Base-by-base conservation (phyloP, 1,140 invertebrate genomes). In the Lepeophtheirus salmonis region DNA sequence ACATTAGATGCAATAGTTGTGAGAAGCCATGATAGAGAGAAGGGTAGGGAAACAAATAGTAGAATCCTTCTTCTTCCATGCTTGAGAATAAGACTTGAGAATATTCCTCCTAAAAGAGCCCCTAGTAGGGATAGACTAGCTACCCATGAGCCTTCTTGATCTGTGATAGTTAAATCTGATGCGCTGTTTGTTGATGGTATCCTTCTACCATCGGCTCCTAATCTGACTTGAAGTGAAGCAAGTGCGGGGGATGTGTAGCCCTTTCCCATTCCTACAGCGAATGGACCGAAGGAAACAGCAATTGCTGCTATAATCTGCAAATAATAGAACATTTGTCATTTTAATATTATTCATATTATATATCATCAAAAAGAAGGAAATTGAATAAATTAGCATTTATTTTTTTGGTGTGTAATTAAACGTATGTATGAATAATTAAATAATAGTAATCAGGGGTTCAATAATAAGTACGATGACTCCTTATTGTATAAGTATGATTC, bases 231-330 rank as follows among this genome's bases (percentile, higher is more conserved):
- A 64, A 87, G 78, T 0, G 83, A 86, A n/a, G 82, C 83, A 30
- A 86, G 77, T 2, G 84, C 83, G 14, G 84, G 84, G 13, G 83
- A 85, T 65, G 81, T 84, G 75, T 86, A 86, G 12, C 84, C 84
- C 70, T 86, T 86, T 21, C 83, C 82, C 54, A 87, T 71, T 0
- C 84, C 84, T 1, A 82, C 82, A 1, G 84, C 81, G 63, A 87
- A 78, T 10, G 83, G 83, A 18, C 84, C 84, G 64, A 87, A 75
- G 2, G 83, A 84, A 26, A 87, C 79, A 10, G 83, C 83, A 64
- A 86, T 70, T 1, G 83, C 83, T 60, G 84, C 83, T 66, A 85
- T 70, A 20, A 86, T 78, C 82, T 86, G n/a, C n/a, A n/a, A n/a
- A n/a, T n/a, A n/a, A n/a, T n/a, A n/a, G n/a, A n/a, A n/a, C n/a